Conservation (phyloP, 2,113 vertebrate species). For the Miniopterus natalensis region DNA sequence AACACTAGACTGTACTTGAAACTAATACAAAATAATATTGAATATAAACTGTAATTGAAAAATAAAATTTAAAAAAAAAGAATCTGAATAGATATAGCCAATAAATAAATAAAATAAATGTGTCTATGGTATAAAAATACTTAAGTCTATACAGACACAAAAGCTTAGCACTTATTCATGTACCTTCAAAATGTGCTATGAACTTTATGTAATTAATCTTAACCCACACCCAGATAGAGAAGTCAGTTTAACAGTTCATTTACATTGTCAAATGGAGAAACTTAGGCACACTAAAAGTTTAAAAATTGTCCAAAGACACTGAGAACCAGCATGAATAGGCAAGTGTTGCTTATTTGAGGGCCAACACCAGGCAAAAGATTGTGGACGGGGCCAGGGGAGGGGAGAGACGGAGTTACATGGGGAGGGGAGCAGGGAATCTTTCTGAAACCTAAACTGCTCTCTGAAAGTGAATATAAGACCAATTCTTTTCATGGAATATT, state of each 20-base stretch:
- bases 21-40: neutral
- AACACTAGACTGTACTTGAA: neutral
- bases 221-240: constrained; percentile 40
- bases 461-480: neutral
- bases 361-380: neutral
- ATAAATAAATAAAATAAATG: neutral
- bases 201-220: constrained; percentile 50
- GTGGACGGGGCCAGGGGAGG: neutral
- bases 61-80: neutral
- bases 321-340: neutral
- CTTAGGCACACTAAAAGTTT: neutral
- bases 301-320: neutral
- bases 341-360: neutral
- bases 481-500: neutral
- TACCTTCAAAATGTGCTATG: neutral
- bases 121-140: neutral
- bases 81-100: neutral
- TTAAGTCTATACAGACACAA: constrained; percentile 15
- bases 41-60: neutral
- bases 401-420: neutral
- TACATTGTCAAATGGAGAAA: constrained; percentile 52
- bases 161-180: neutral
- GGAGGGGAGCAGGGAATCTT: neutral
- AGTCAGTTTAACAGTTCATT: neutral
- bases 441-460: neutral